Conservation (phyloP, 2,888 invertebrate genomes). For the Imbricaverruca yamaguchii region DNA sequence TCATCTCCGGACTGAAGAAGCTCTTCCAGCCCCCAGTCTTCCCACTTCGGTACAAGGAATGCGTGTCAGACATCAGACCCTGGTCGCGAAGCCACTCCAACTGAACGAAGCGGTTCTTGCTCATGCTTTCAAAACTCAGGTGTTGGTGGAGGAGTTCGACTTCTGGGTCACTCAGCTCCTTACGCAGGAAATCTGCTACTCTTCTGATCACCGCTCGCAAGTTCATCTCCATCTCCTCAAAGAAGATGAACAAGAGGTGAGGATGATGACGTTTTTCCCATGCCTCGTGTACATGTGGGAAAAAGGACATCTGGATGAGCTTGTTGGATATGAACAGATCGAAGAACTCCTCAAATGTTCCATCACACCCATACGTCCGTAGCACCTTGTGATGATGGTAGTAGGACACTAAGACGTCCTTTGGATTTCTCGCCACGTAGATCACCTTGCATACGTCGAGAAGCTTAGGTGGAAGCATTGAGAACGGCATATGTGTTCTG, state of each 20-base stretch:
- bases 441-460: conserved; percentile 38
- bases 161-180: neutral
- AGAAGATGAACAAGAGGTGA: conserved; percentile 40
- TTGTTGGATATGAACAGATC: conserved; percentile 41
- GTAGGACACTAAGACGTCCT: conserved; percentile 44
- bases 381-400: conserved; percentile 38
- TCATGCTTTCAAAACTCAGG: neutral
- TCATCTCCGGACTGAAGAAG: neutral
- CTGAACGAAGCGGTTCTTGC: neutral
- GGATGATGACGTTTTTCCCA: conserved; percentile 38
- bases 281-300: conserved; percentile 40
- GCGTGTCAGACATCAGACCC: neutral
- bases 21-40: neutral
- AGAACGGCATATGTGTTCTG: conserved; percentile 37
- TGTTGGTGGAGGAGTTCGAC: neutral
- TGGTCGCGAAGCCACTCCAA: neutral
- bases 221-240: conserved; percentile 41
- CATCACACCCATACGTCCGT: conserved; percentile 16
- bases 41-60: neutral
- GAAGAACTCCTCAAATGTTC: conserved; percentile 40
- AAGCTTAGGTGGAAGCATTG: conserved; percentile 27
- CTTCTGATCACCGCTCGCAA: conserved; percentile 28
- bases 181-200: conserved; percentile 33
- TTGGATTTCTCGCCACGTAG: conserved; percentile 45
- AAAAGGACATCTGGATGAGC: conserved; percentile 43